These are phyloP conservation scores for Sesamia inferens DNA, from an alignment of 2,888 invertebrate genomes.

Conservation along the genomic window DNA sequence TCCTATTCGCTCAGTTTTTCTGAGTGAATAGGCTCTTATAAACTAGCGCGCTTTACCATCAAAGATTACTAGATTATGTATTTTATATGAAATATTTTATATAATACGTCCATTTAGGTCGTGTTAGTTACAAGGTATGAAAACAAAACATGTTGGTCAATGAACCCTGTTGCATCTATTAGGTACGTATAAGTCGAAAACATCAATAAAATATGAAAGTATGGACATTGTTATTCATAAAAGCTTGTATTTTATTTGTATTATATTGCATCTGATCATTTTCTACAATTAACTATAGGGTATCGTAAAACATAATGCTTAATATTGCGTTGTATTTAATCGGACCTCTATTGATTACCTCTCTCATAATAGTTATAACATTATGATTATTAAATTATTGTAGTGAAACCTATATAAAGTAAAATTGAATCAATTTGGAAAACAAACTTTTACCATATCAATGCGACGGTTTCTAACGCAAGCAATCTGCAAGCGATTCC, in stretches of 20 bases:
- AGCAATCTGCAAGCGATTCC: conserved; percentile 49
- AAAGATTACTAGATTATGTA: too few relatives aligned
- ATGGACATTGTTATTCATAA: not conserved
- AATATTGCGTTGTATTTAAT: not conserved
- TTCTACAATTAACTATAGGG: not conserved
- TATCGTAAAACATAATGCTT: not conserved
- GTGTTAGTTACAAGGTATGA: conserved; percentile 6
- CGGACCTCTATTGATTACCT: not conserved
- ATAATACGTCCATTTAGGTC: not conserved
- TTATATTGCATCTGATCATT: not conserved
- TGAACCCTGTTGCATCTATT: conserved; percentile 22
- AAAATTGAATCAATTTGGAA: conserved; percentile 17
- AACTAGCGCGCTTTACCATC: too few relatives aligned
- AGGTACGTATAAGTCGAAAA: conserved; percentile 24
- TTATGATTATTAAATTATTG: not conserved
- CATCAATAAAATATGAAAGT: conserved; percentile 12
- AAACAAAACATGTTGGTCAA: conserved; percentile 16
- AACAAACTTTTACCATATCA: conserved; percentile 9
- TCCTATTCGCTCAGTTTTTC: too few relatives aligned
- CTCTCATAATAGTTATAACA: not conserved
- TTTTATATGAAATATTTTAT: not conserved
- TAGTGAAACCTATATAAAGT: not conserved
- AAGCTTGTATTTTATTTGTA: not conserved
- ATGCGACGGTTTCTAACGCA: conserved; percentile 19
- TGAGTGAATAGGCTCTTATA: too few relatives aligned